Conservation (phyloP, 2,888 invertebrate genomes). For the Ennomos quercinarius region DNA sequence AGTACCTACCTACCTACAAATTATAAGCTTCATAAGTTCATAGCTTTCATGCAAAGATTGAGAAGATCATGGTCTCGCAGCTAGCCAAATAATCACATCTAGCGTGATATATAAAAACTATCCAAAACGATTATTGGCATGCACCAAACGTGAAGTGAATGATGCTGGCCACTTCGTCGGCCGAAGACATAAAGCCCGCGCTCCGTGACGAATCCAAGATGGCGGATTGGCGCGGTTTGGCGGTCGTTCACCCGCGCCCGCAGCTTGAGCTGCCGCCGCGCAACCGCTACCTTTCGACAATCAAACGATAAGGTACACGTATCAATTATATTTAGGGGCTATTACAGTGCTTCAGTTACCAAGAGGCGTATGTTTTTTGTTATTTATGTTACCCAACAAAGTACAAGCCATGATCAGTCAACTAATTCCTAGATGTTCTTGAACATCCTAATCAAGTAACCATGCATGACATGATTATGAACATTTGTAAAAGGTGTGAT, state of each 20-base stretch:
- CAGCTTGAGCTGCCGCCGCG: slow-evolving; percentile 43
- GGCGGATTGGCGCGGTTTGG: slow-evolving; percentile 81
- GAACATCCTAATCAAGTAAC: too few relatives aligned
- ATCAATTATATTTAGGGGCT: slow-evolving; percentile 23
- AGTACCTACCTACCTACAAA: too few relatives aligned
- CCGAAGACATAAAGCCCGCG: slow-evolving; percentile 75
- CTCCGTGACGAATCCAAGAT: slow-evolving; percentile 82
- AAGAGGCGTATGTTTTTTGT: not conserved
- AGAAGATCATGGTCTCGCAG: too few relatives aligned
- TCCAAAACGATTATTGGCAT: slow-evolving; percentile 12
- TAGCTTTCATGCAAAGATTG: too few relatives aligned
- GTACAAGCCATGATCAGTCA: too few relatives aligned
- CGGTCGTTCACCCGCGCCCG: slow-evolving; percentile 79
- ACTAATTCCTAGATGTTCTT: too few relatives aligned
- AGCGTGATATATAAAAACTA: slow-evolving; percentile 6
- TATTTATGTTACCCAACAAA: too few relatives aligned
- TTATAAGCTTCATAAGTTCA: too few relatives aligned
- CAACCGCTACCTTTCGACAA: slow-evolving; percentile 62
- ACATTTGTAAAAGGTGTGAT: too few relatives aligned
- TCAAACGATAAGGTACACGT: slow-evolving; percentile 49
- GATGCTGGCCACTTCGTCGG: slow-evolving; percentile 59
- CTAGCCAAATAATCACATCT: slow-evolving; percentile 1
- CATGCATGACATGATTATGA: too few relatives aligned
- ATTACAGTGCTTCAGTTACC: not conserved
- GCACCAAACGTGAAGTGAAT: slow-evolving; percentile 38